Conservation (phyloP, 2,113 vertebrate genomes). For the Clarias gariepinus region DNA sequence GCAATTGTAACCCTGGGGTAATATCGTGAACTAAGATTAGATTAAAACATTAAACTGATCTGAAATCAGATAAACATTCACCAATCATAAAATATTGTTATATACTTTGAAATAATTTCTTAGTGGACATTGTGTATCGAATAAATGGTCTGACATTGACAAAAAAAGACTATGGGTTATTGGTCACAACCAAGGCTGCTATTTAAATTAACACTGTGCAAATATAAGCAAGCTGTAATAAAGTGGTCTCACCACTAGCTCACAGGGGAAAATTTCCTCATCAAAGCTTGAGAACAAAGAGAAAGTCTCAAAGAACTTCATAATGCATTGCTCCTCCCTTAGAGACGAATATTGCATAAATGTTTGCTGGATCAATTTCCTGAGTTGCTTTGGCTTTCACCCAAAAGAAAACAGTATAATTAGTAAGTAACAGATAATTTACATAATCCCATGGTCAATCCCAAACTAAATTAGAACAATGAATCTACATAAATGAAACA, state of each 20-base stretch:
- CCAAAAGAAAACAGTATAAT: not conserved
- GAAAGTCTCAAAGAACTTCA: slow-evolving; percentile 81
- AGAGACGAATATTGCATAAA: slow-evolving; percentile 81
- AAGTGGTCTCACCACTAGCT: slow-evolving; percentile 74
- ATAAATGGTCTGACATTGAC: not conserved
- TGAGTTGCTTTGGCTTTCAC: slow-evolving; percentile 76
- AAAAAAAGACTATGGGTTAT: not conserved
- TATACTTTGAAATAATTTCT: not conserved
- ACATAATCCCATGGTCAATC: not conserved
- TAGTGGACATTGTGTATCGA: not conserved
- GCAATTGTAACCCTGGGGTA: not conserved
- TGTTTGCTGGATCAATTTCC: slow-evolving; percentile 85
- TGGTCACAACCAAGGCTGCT: not conserved
- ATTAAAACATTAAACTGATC: not conserved
- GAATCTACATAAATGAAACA: not conserved
- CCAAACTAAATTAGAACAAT: not conserved
- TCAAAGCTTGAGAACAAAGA: slow-evolving; percentile 75
- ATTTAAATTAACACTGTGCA: not conserved
- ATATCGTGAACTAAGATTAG: not conserved
- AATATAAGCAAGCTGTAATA: not conserved
- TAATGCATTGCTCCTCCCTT: slow-evolving; percentile 80
- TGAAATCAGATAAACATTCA: not conserved
- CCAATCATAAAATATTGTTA: not conserved
- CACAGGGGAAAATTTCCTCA: slow-evolving; percentile 81
- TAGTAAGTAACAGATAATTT: not conserved